These are phyloP conservation scores for Heterohyrax brucei DNA, from an alignment of 2,797 vertebrate species.

Conservation along the genomic window DNA sequence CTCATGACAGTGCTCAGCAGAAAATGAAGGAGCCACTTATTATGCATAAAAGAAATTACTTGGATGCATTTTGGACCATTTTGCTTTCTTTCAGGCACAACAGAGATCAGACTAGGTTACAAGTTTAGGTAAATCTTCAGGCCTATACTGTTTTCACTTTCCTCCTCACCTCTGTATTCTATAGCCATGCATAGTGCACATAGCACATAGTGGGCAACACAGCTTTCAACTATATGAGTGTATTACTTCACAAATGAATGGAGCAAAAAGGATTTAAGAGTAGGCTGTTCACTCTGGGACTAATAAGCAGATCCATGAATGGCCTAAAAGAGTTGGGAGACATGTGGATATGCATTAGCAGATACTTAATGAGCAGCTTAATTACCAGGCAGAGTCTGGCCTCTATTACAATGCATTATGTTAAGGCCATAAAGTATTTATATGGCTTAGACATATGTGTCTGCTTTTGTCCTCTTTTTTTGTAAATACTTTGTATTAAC, in stretches of 20 bases:
- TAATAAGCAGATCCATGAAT: constrained; percentile 64
- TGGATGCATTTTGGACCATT: neutral
- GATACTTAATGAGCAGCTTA: constrained; percentile 77
- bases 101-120: neutral
- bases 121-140: neutral
- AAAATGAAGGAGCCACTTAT: neutral
- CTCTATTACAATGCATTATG: constrained; percentile 71
- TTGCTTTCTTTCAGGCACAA: constrained; percentile 1
- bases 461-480: constrained; percentile 62
- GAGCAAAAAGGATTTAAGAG: neutral
- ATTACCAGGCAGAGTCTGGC: constrained; percentile 64
- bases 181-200: neutral
- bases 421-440: constrained; percentile 77
- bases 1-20: neutral
- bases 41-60: neutral
- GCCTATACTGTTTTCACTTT: neutral
- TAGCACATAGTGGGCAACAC: neutral
- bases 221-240: neutral
- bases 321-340: constrained; percentile 42
- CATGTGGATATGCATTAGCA: constrained; percentile 59
- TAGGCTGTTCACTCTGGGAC: constrained; percentile 23
- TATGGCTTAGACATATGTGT: constrained; percentile 63
- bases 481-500: constrained; percentile 66
- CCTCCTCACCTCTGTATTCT: neutral
- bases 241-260: constrained; percentile 48